Conservation (phyloP, 2,113 vertebrate species). For the Emydura subglobosa region DNA sequence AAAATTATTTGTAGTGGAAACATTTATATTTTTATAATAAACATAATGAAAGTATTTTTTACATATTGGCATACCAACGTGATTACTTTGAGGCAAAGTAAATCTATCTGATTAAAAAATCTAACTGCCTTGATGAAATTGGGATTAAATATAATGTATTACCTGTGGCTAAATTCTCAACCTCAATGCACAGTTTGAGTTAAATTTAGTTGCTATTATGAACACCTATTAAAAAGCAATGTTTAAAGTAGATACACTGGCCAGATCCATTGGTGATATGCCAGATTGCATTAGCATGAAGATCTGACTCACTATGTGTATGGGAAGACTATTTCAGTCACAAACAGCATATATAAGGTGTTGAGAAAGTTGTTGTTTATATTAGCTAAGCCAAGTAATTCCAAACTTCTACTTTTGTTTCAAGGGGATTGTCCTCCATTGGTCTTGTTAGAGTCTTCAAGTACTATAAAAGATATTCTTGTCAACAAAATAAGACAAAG, state of each 20-base stretch:
- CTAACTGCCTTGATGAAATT: constrained; percentile 46
- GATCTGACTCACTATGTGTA: constrained; percentile 56
- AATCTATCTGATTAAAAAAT: constrained; percentile 63
- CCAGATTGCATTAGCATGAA: background rate
- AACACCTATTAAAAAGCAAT: constrained; percentile 57
- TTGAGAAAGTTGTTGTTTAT: constrained; percentile 40
- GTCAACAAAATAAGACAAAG: constrained; percentile 65
- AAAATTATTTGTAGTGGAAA: constrained; percentile 99
- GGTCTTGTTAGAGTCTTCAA: constrained; percentile 46
- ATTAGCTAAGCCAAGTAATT: constrained; percentile 48
- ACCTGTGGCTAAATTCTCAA: constrained; percentile 7
- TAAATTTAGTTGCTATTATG: constrained; percentile 57
- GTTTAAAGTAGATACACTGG: constrained; percentile 32
- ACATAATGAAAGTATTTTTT: constrained; percentile 99
- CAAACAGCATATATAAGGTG: constrained; percentile 44
- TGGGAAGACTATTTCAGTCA: background rate
- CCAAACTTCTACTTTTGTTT: constrained; percentile 54
- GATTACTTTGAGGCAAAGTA: constrained; percentile 79
- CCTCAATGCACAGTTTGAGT: constrained; percentile 56
- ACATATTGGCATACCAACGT: constrained; percentile 88
- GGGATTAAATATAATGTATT: constrained; percentile 58
- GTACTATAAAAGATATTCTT: constrained; percentile 61
- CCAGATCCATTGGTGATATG: constrained; percentile 30
- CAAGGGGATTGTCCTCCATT: constrained; percentile 42
- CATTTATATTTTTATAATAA: constrained; percentile 99